Percentiles rank a stretch among this genome's conserved stretches.
Evolutionary conservation across 2,888 invertebrate species (phyloP).

Genomic region (Amphimallon solstitiale): DNA sequence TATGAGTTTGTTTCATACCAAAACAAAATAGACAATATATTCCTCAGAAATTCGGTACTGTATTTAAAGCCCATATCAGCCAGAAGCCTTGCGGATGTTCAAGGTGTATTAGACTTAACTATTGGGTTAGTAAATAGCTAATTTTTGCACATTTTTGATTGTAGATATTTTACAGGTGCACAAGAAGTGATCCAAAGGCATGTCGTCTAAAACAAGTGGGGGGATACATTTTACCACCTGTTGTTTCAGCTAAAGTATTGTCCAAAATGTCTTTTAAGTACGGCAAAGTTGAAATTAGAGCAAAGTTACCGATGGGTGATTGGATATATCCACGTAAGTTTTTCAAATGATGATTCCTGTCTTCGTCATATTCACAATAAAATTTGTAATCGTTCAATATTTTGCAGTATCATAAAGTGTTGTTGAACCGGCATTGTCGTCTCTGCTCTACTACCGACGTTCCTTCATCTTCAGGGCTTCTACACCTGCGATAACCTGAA

Average conservation of each 20-base stretch:
- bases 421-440: too few species aligned
- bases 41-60: conserved; percentile 66
- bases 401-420: too few species aligned
- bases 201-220: conserved; percentile 6
- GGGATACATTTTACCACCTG: conserved; percentile 61
- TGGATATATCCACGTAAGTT: conserved; percentile 67
- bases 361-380: too few species aligned
- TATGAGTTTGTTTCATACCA: conserved; percentile 74
- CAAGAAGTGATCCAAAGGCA: conserved; percentile 6
- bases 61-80: conserved; percentile 65
- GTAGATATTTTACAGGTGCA: conserved; percentile 24
- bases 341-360: too few species aligned
- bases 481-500: too few species aligned
- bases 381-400: too few species aligned
- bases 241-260: conserved; percentile 63
- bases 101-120: conserved; percentile 42
- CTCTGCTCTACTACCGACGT: too few species aligned
- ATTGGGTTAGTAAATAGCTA: conserved; percentile 34
- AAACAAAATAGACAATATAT: conserved; percentile 66
- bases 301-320: conserved; percentile 67
- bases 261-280: conserved; percentile 64
- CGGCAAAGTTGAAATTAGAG: conserved; percentile 65
- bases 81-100: conserved; percentile 24
- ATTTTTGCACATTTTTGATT: neutral
- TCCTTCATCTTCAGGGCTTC: too few species aligned